Base-by-base conservation (phyloP, 2,113 vertebrate species). In the Saguinus midas region DNA sequence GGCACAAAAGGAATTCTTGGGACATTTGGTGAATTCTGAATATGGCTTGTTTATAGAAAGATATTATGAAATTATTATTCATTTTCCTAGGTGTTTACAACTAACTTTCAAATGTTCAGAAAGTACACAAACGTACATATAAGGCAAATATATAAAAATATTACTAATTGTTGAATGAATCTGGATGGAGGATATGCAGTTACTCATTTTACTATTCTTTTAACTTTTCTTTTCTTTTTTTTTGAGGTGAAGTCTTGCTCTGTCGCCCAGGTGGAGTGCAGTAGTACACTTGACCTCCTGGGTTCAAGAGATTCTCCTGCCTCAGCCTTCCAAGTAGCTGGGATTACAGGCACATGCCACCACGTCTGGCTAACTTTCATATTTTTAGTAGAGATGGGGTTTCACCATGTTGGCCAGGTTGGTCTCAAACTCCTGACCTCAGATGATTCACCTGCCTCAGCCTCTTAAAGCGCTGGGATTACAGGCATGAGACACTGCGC, bases 121-220 rank as follows among this genome's bases (percentile, higher is more conserved):
- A 64, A 43, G 68, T 5, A 20, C 25, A 86, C n/a, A 27, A 27
- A n/a, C 20, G 35, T 25, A 43, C 32, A 82, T 45, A 35, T 89
- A 90, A 86, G 84, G 43, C 27, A 96, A 89, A 89, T 40, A 64
- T 27, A 75, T 43, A 37, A 81, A 89, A 96, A 70, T 70, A 90
- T 79, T 48, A 32, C 48, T 64, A 81, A 81, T 35, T 94, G 27
- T 81, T 87, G 32, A 92, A 82, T 82, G 32, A 92, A 78, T 78
- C 50, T 87, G 32, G 64, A 32, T 92, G 32, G 20, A 81, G 48
- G 40, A 13, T 73, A 52, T 61, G 7, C 35, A 96, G 64, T 8
- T 32, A 80, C 45, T 95, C 43, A 90, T 86, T 90, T 80, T 82
- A n/a, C 2, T 85, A 21, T 37, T 92, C n/a, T 86, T 81, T 12